Conservation (phyloP, 2,113 vertebrate genomes). For the Ciconia boyciana region DNA sequence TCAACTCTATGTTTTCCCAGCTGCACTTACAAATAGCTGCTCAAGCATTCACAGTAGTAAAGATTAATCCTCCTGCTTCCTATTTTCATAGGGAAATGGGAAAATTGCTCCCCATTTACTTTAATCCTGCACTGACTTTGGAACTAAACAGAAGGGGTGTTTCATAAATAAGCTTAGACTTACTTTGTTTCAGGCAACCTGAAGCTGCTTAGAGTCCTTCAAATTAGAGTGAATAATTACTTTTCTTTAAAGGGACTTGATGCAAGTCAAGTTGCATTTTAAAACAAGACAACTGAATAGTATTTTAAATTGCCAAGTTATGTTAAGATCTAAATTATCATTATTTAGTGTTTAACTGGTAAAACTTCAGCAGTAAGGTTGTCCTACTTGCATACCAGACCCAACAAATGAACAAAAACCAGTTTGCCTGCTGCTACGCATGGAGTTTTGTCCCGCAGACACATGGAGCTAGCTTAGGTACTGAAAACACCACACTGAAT, state of each 20-base stretch:
- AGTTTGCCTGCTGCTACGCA: rapidly evolving
- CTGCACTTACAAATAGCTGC: neutral
- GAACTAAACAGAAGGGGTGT: neutral
- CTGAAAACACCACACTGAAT: neutral
- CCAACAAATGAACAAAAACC: neutral
- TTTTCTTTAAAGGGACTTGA: neutral
- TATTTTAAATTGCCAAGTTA: neutral
- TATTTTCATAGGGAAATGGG: neutral
- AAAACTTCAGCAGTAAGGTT: neutral
- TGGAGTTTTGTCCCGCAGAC: neutral
- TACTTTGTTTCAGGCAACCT: neutral
- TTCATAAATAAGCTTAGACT: neutral
- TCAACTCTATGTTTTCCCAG: neutral
- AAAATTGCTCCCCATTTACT: neutral
- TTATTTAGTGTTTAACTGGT: neutral
- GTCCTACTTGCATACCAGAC: neutral
- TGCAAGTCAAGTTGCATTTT: neutral
- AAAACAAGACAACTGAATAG: neutral
- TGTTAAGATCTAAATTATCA: neutral
- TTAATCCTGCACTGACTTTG: neutral
- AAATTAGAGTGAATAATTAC: neutral
- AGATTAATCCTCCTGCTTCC: neutral
- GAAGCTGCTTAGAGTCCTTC: neutral
- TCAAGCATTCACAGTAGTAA: neutral
- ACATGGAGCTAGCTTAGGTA: neutral